Evolutionary conservation across 2,113 vertebrate genomes (phyloP).

Genomic region (Emydocephalus ijimae): DNA sequence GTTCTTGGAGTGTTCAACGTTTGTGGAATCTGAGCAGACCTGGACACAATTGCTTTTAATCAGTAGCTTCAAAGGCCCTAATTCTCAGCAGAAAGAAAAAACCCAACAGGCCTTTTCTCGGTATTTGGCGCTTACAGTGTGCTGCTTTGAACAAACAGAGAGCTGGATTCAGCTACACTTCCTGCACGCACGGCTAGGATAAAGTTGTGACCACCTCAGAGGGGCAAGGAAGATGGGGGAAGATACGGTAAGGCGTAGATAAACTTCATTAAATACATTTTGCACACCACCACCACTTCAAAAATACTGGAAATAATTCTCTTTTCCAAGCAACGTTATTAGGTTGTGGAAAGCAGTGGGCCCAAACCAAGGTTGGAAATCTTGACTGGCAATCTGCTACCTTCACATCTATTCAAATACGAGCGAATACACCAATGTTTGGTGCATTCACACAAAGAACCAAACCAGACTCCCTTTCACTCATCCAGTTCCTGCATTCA

Average conservation of each 20-base stretch:
- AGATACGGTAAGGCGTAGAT: background rate
- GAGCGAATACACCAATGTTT: background rate
- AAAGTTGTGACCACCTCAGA: background rate
- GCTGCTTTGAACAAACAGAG: background rate
- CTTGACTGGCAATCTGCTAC: background rate
- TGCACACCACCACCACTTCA: background rate
- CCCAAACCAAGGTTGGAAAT: background rate
- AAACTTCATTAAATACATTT: background rate
- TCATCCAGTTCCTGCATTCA: background rate
- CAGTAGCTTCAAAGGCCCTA: background rate
- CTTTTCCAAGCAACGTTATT: background rate
- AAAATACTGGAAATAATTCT: background rate
- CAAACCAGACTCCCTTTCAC: background rate
- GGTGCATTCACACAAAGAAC: background rate
- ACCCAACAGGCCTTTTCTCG: background rate
- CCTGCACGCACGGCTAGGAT: background rate
- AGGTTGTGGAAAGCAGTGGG: background rate
- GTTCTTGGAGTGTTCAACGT: no score
- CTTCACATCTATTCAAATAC: background rate
- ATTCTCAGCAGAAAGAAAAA: background rate
- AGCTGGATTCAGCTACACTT: background rate
- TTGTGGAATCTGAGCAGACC: background rate
- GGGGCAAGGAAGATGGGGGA: background rate
- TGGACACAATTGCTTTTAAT: background rate
- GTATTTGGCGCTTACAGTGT: background rate